Evolutionary conservation across 2,888 invertebrate genomes (phyloP).

Genomic region (Cartodere bifasciata): DNA sequence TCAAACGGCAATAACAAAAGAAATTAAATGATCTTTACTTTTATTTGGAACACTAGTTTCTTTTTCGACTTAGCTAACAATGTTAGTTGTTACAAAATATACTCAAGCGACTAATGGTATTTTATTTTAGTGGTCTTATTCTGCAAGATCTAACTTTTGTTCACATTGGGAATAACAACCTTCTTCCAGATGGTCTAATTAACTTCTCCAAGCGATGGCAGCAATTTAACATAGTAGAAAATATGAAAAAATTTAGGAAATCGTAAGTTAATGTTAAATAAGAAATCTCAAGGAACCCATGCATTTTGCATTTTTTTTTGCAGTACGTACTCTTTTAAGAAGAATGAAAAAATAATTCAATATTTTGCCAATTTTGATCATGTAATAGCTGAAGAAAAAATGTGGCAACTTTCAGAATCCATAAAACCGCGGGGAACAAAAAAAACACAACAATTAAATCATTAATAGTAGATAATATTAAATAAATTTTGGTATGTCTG

Average conservation of each 20-base stretch:
- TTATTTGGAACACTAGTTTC: not conserved
- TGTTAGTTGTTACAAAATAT: not conserved
- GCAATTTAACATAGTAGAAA: constrained; percentile 95
- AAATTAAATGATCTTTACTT: no score
- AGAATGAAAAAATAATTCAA: constrained; percentile 83
- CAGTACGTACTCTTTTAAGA: constrained; percentile 86
- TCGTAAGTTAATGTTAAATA: constrained; percentile 50
- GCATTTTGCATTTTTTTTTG: constrained; percentile 27
- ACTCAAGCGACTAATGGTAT: not conserved
- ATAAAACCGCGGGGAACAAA: constrained; percentile 81
- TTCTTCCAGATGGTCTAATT: constrained; percentile 71
- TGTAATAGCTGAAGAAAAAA: constrained; percentile 89
- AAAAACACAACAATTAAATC: constrained; percentile 28
- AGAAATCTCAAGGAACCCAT: constrained; percentile 7
- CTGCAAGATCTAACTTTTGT: constrained; percentile 98
- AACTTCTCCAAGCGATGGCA: constrained; percentile 99
- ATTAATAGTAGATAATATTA: no score
- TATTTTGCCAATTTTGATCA: constrained; percentile 97
- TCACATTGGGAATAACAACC: constrained; percentile 92
- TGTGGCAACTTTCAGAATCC: constrained; percentile 96
- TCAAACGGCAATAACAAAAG: no score
- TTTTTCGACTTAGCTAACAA: not conserved
- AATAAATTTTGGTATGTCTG: no score
- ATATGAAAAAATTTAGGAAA: constrained; percentile 95
- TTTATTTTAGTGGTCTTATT: constrained; percentile 74